These are phyloP conservation scores for Erpetoichthys calabaricus DNA, from an alignment of 2,797 vertebrate species.

Conservation along the genomic window DNA sequence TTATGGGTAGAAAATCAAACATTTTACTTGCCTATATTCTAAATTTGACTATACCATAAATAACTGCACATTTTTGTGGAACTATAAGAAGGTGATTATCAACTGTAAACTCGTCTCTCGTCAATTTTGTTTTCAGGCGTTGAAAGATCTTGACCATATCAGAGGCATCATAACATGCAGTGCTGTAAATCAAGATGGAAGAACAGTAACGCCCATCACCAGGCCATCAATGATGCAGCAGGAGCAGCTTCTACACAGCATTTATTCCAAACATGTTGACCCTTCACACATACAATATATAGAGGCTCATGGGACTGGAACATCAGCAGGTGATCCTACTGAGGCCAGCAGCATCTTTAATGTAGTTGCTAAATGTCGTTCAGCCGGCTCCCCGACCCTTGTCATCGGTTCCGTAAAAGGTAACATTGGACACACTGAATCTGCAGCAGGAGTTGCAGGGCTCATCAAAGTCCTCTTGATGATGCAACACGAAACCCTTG, in stretches of 20 bases:
- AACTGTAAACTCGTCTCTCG: too few relatives aligned
- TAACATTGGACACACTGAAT: constrained; percentile 77
- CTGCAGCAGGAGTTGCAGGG: constrained; percentile 69
- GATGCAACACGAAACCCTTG: constrained; percentile 68
- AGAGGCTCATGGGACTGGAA: constrained; percentile 76
- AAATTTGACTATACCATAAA: too few relatives aligned
- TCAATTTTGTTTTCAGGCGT: constrained; percentile 40
- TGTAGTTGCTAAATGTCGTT: constrained; percentile 46
- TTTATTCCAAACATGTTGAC: constrained; percentile 48
- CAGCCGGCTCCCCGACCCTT: constrained; percentile 31
- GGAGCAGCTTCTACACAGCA: constrained; percentile 52
- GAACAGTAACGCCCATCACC: constrained; percentile 58
- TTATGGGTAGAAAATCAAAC: too few relatives aligned
- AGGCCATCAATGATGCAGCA: constrained; percentile 66
- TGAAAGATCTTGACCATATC: constrained; percentile 56
- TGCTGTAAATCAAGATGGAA: constrained; percentile 68
- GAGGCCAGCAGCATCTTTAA: constrained; percentile 62
- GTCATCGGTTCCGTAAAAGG: constrained; percentile 70
- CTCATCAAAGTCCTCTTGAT: constrained; percentile 79
- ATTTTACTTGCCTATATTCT: too few relatives aligned
- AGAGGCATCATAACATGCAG: constrained; percentile 69
- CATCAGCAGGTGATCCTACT: constrained; percentile 53
- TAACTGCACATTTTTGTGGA: too few relatives aligned
- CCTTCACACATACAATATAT: constrained; percentile 58
- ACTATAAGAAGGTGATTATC: too few relatives aligned